A percentile compares a stretch with the other conserved stretches of the same genome.
These are phyloP conservation scores for Amphibalanus amphitrite DNA, from an alignment of 1,140 invertebrate genomes.

Conservation along the genomic window DNA sequence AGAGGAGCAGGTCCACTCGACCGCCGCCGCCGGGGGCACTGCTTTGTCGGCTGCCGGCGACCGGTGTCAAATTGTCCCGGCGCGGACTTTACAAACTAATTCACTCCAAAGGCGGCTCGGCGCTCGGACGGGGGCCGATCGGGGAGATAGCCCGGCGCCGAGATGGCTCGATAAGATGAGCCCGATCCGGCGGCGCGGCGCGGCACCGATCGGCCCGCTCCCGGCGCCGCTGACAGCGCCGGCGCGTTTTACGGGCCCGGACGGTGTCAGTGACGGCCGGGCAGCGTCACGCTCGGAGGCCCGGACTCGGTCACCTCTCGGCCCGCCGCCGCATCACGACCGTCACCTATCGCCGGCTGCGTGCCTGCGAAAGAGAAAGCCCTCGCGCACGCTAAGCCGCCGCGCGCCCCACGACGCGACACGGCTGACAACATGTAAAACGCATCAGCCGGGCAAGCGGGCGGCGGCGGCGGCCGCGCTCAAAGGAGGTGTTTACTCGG, in stretches of 20 bases:
- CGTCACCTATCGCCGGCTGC: not conserved
- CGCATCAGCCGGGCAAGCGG: not conserved
- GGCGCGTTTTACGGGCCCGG: not conserved
- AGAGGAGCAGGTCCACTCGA: too few species aligned
- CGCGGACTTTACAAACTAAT: not conserved
- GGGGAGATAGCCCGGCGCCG: not conserved
- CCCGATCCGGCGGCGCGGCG: too few species aligned
- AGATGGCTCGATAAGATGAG: not conserved
- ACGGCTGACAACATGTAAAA: not conserved
- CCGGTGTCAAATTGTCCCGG: constrained; percentile 1
- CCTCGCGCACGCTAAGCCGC: not conserved
- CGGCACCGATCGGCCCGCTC: not conserved
- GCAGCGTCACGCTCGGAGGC: too few species aligned
- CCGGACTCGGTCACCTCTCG: too few species aligned
- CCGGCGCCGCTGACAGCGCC: not conserved
- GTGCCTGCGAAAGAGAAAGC: not conserved
- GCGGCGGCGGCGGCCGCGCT: not conserved
- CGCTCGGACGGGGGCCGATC: not conserved
- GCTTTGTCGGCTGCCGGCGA: not conserved
- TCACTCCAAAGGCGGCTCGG: not conserved
- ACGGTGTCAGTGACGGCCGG: not conserved
- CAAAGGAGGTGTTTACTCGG: not conserved
- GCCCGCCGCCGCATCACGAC: too few species aligned
- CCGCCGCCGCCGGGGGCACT: too few species aligned
- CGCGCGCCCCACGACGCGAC: not conserved